phyloP scores from a whole-genome alignment of 2,888 invertebrate genomes.

The Aleiodes testaceus region DNA sequence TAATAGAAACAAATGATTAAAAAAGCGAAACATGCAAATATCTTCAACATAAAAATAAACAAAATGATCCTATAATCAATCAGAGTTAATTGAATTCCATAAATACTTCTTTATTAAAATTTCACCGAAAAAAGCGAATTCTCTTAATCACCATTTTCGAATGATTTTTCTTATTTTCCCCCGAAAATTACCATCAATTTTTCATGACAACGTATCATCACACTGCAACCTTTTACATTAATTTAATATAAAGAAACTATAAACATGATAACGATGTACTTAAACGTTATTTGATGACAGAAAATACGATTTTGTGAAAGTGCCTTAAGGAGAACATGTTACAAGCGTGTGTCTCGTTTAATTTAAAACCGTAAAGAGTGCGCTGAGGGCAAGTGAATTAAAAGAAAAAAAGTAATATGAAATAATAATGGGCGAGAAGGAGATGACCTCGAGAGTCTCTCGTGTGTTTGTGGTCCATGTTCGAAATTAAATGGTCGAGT shows the following conservation, averaged over 20 bases:
- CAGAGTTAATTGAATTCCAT: too few species aligned
- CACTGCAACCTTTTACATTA: background rate
- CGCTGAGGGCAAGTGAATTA: background rate
- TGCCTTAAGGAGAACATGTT: background rate
- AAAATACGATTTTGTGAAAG: conserved; percentile 20
- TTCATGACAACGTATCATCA: conserved; percentile 11
- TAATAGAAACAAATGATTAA: too few species aligned
- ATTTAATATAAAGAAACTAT: conserved; percentile 26
- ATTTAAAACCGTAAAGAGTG: conserved; percentile 29
- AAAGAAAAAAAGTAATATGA: conserved; percentile 32
- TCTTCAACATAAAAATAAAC: too few species aligned
- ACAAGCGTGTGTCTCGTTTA: conserved; percentile 26
- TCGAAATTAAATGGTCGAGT: conserved; percentile 30
- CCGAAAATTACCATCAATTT: background rate
- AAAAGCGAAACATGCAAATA: too few species aligned
- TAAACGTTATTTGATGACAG: conserved; percentile 36
- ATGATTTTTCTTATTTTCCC: too few species aligned
- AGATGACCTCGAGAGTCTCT: conserved; percentile 10
- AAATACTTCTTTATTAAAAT: too few species aligned
- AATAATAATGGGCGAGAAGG: conserved; percentile 28
- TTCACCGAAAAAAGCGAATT: too few species aligned
- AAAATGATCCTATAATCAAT: too few species aligned
- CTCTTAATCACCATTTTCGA: too few species aligned
- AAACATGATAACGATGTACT: conserved; percentile 25
- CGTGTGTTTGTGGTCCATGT: conserved; percentile 17